Base-by-base conservation (phyloP, 2,797 vertebrate species). In the Sebastes aleutianus region DNA sequence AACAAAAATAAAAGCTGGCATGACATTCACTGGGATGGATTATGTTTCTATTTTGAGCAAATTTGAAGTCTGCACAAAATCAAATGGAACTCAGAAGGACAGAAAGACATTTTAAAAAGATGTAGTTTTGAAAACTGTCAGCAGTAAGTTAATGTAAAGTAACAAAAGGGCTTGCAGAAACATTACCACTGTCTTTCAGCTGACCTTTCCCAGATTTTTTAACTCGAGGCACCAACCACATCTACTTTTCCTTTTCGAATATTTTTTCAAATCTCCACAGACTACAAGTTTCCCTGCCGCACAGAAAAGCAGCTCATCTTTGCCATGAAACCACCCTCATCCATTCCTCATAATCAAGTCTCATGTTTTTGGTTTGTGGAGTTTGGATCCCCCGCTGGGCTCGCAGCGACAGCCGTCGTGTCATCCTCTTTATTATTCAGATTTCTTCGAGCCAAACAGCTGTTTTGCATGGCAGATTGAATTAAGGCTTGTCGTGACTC, bases 361-460 rank as follows among this genome's bases (percentile, higher is more conserved):
- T 88, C 70, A 67, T 93, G 92, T 92, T 92, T 93, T 93, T 85
- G 84, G 90, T 93, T 92, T 76, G 85, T 78, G 87, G 88, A 82
- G 85, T 88, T 77, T 27, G 77, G 85, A 85, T 85, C 83, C 86
- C 93, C 92, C 8, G 85, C 93, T 82, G 93, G 70, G 93, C 85
- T 76, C 24, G 76, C 85, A 70, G 88, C 78, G 79, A 94, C 93
- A 93, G 91, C 87, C 84, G 39, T 85, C 78, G 27, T 90, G 89
- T 93, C 92, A 36, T 80, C 91, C 88, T 91, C 92, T 93, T 94
- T 93, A 95, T 92, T 87, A 93, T 93, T 93, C 93, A 91, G 78
- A 90, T 90, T 91, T 92, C 93, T 92, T 75, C 80, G 85, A 94
- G 92, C 87, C 80, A 93, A 93, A 94, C 94, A 95, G 92, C 94